phyloP scores from a whole-genome alignment of 64 coral and sea anemone species.

The Pachyseris speciosa region DNA sequence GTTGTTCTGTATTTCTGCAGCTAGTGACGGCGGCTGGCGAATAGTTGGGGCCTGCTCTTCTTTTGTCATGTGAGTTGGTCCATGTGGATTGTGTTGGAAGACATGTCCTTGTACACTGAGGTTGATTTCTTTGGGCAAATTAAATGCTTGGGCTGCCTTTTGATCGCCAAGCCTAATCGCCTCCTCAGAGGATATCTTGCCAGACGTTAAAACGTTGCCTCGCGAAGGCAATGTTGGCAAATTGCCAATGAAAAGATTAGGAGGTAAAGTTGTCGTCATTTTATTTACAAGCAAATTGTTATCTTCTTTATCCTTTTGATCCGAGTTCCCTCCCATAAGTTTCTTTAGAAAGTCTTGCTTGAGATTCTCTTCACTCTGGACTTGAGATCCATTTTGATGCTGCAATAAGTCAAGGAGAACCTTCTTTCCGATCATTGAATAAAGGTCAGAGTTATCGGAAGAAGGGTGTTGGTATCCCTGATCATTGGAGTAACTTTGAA shows the following conservation, averaged over 20 bases:
- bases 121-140: not conserved
- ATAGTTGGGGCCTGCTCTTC: not conserved
- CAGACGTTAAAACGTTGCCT: conserved; percentile 5
- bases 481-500: not conserved
- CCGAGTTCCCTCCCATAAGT: not conserved
- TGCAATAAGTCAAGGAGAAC: conserved; percentile 21
- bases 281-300: not conserved
- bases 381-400: not conserved
- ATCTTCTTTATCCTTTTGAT: not conserved
- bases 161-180: not conserved
- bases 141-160: not conserved
- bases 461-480: not conserved
- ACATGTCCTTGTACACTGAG: not conserved
- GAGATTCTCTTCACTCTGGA: not conserved
- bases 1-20: not conserved
- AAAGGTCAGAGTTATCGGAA: conserved; percentile 7
- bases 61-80: not conserved
- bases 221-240: conserved; percentile 17
- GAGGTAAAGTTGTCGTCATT: not conserved
- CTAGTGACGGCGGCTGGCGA: not conserved
- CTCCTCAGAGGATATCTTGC: not conserved
- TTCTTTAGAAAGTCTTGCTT: conserved; percentile 20
- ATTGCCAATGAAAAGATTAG: not conserved
- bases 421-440: not conserved
- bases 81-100: not conserved